phyloP scores from a whole-genome alignment of 2,888 invertebrate genomes.

The Acronicta psi region DNA sequence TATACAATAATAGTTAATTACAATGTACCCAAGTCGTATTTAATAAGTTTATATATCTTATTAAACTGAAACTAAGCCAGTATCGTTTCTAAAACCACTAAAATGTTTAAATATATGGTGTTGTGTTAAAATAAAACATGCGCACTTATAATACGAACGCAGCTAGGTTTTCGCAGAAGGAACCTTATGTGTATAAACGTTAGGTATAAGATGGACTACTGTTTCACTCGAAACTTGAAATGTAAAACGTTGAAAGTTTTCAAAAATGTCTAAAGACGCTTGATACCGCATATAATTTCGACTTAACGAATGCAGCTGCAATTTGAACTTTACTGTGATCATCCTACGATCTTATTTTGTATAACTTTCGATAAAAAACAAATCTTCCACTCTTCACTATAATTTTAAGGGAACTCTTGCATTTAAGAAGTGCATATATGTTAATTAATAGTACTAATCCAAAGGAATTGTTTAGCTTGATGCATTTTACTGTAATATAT shows the following conservation, averaged over 20 bases:
- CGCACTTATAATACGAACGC: slow-evolving; percentile 16
- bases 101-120: slow-evolving; percentile 1
- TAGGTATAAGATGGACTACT: slow-evolving; percentile 34
- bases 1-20: not conserved
- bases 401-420: slow-evolving; percentile 38
- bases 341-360: slow-evolving; percentile 41
- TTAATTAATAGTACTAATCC: slow-evolving; percentile 57
- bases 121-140: slow-evolving; percentile 5
- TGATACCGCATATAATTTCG: slow-evolving; percentile 47
- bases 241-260: slow-evolving; percentile 26
- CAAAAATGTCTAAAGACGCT: slow-evolving; percentile 53
- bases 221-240: slow-evolving; percentile 19
- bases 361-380: slow-evolving; percentile 24
- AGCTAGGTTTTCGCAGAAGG: slow-evolving; percentile 12
- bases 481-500: slow-evolving; percentile 52
- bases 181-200: slow-evolving; percentile 18
- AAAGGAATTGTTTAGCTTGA: slow-evolving; percentile 48
- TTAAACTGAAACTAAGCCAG: not conserved
- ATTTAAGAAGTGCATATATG: slow-evolving; percentile 49
- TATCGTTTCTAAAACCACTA: slow-evolving; percentile 24
- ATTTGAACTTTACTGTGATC: slow-evolving; percentile 45
- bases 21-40: too few species aligned
- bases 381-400: slow-evolving; percentile 28
- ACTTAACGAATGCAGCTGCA: slow-evolving; percentile 23
- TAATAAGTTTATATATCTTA: slow-evolving; percentile 1